A percentile compares a stretch with the other conserved stretches of the same genome.
phyloP scores from a whole-genome alignment of 2,113 vertebrate species.

The Cyphomyrus plagiostoma region DNA sequence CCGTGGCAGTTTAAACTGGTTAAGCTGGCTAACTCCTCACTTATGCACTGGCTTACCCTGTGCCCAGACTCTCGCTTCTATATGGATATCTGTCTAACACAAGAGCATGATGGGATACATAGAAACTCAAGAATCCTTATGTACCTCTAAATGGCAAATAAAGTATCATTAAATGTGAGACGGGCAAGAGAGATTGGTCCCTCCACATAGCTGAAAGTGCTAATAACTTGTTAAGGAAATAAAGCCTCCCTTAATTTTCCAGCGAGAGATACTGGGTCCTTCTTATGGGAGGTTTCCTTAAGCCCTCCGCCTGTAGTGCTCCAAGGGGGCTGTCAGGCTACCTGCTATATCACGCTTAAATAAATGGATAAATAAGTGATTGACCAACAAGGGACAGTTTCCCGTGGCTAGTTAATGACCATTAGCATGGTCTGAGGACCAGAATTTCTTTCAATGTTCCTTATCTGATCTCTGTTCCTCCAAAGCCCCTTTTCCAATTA shows the following conservation, averaged over 20 bases:
- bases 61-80: background rate
- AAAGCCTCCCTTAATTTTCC: background rate
- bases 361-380: background rate
- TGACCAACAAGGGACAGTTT: background rate
- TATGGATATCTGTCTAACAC: background rate
- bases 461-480: background rate
- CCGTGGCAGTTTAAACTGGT: background rate
- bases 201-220: background rate
- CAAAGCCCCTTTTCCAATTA: background rate
- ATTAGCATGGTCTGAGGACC: background rate
- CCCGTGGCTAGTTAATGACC: background rate
- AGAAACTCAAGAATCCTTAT: background rate
- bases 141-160: background rate
- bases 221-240: background rate
- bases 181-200: background rate
- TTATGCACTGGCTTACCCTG: background rate
- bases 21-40: background rate
- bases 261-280: background rate
- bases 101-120: background rate
- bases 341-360: background rate
- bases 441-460: background rate
- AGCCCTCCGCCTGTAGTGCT: background rate
- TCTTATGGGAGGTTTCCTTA: background rate
- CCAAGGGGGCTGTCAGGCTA: background rate
- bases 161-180: background rate